phyloP scores from a whole-genome alignment of 1,140 invertebrate genomes.

The Rhyzopertha dominica region DNA sequence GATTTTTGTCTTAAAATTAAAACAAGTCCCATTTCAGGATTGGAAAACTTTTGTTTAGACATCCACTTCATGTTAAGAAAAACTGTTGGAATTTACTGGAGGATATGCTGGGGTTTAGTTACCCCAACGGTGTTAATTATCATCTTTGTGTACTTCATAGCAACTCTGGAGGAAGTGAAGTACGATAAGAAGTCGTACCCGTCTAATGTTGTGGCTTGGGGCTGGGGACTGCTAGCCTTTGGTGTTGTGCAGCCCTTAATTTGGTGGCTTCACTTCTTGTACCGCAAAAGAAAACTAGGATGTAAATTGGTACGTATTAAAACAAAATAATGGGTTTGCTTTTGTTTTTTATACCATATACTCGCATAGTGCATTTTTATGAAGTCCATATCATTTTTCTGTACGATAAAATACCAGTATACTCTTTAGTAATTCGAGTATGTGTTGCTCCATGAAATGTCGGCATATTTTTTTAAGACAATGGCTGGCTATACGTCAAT shows the following conservation, averaged over 20 bases:
- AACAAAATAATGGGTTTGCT: no score
- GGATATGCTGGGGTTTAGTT: constrained; percentile 72
- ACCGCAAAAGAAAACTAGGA: no score
- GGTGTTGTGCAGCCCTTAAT: constrained; percentile 25
- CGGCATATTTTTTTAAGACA: no score
- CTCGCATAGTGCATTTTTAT: no score
- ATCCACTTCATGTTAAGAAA: constrained; percentile 69
- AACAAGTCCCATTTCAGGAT: constrained; percentile 43
- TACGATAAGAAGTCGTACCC: constrained; percentile 47
- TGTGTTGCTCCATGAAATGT: no score
- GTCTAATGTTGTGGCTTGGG: constrained; percentile 24
- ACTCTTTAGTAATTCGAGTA: no score
- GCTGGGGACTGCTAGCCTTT: constrained; percentile 24
- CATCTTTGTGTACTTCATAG: constrained; percentile 59
- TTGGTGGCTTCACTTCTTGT: constrained; percentile 23
- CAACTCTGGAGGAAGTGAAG: constrained; percentile 50
- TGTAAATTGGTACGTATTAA: no score
- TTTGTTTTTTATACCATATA: no score
- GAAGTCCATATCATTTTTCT: no score
- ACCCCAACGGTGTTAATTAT: constrained; percentile 64
- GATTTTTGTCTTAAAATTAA: constrained; percentile 4
- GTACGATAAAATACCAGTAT: no score
- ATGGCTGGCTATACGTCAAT: no score
- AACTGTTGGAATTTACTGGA: constrained; percentile 69
- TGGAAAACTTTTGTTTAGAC: constrained; percentile 57